phyloP scores from a whole-genome alignment of 1,140 invertebrate genomes.

The Drosophila repleta region DNA sequence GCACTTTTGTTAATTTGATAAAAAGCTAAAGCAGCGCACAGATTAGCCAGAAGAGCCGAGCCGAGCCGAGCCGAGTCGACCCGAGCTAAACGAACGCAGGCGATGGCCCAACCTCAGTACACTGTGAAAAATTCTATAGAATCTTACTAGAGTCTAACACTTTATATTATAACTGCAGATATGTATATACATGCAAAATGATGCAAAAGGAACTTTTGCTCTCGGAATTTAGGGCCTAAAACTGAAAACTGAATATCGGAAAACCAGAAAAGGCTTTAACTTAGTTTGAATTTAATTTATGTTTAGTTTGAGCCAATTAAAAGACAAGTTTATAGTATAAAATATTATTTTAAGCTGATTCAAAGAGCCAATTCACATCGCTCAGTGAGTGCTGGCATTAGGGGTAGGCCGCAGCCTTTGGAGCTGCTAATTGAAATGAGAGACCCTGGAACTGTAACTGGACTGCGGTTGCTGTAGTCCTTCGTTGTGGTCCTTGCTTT shows the following conservation, averaged over 20 bases:
- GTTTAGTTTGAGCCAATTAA: no score
- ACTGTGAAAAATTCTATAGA: constrained; percentile 24
- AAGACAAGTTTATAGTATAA: no score
- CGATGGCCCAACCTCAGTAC: constrained; percentile 21
- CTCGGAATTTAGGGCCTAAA: no score
- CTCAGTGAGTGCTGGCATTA: constrained; percentile 18
- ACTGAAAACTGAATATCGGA: no score
- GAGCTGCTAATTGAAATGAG: constrained; percentile 62
- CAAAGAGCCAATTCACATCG: no score
- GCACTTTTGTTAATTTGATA: constrained; percentile 84
- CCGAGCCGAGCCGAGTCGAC: constrained; percentile 15
- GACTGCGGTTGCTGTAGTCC: constrained; percentile 34
- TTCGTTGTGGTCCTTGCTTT: background rate
- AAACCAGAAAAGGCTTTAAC: no score
- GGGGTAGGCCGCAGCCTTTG: constrained; percentile 30
- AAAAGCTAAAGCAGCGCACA: constrained; percentile 74
- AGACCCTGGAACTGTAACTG: constrained; percentile 25
- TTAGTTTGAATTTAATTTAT: no score
- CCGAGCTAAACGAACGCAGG: background rate
- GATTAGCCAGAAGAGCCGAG: constrained; percentile 65
- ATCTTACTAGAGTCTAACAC: background rate
- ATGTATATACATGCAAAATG: no score
- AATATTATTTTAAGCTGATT: no score
- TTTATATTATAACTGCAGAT: background rate
- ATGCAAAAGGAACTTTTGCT: no score